A percentile compares a stretch with the other conserved stretches of the same genome.
phyloP scores from a whole-genome alignment of 2,797 vertebrate genomes.

The Antennarius maculatus region DNA sequence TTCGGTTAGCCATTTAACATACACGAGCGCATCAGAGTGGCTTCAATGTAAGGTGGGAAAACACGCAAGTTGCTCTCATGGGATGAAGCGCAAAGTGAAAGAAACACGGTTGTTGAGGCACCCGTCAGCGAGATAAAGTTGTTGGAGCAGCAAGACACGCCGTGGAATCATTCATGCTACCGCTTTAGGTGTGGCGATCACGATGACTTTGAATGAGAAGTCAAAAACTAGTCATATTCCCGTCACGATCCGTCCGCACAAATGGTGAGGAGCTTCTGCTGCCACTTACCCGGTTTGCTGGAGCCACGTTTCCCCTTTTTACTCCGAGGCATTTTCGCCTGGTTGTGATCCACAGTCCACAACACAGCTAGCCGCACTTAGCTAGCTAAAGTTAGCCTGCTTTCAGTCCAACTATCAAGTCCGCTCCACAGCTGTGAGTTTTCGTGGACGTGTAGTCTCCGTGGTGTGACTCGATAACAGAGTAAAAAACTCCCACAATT shows the following conservation, averaged over 20 bases:
- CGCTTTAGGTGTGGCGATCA: neutral
- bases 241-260: neutral
- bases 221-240: neutral
- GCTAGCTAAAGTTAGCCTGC: conserved; percentile 41
- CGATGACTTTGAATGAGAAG: no score
- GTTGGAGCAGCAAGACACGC: conserved; percentile 19
- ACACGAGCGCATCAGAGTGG: no score
- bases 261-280: neutral
- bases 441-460: neutral
- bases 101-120: neutral
- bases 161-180: neutral
- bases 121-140: neutral
- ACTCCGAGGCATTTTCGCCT: conserved; percentile 79
- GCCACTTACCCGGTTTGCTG: conserved; percentile 78
- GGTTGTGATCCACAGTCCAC: conserved; percentile 32
- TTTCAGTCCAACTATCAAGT: neutral
- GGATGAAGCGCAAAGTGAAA: neutral
- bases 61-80: neutral
- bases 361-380: conserved; percentile 44
- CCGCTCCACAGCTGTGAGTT: neutral
- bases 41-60: neutral
- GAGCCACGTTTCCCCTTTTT: conserved; percentile 84
- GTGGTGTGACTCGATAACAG: neutral
- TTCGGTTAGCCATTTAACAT: no score
- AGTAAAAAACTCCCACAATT: neutral